Percentiles rank a stretch among this genome's conserved stretches.
Conservation (phyloP, 2,113 vertebrate genomes). For the Clarias macrocephalus region DNA sequence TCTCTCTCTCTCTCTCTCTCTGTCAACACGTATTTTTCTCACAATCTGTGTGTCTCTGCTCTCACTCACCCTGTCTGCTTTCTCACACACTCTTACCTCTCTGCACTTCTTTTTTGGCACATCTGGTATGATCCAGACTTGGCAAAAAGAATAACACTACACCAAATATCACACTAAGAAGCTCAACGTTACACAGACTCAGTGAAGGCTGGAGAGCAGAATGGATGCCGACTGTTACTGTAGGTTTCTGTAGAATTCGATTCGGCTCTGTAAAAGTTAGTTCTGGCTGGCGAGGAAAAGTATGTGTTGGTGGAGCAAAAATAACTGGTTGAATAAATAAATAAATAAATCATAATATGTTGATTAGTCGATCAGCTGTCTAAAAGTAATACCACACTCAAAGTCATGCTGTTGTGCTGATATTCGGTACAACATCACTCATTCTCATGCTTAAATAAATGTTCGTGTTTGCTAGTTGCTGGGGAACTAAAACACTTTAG, state of each 20-base stretch:
- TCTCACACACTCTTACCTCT: slow-evolving; percentile 1
- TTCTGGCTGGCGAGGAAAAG: no score
- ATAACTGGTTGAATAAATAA: no score
- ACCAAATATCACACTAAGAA: neutral
- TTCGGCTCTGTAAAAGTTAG: neutral
- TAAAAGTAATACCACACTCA: no score
- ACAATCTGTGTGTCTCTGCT: slow-evolving; percentile 14
- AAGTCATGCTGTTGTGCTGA: no score
- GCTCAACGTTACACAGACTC: neutral
- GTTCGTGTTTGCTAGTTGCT: neutral
- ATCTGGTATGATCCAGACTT: slow-evolving; percentile 22
- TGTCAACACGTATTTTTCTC: slow-evolving; percentile 25
- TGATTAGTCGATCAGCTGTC: no score
- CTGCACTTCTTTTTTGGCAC: slow-evolving; percentile 30
- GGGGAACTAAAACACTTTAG: neutral
- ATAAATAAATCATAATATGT: no score
- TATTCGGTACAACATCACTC: no score
- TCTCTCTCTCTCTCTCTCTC: slow-evolving; percentile 15
- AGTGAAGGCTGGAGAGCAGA: neutral
- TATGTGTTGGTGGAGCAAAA: no score
- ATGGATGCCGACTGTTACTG: neutral
- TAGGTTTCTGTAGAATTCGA: neutral
- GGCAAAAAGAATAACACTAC: neutral
- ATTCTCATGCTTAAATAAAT: neutral
- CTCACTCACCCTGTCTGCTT: slow-evolving; percentile 11